These are phyloP conservation scores for Phylloscopus trochiloides DNA, from an alignment of 2,113 vertebrate genomes.

Conservation along the genomic window DNA sequence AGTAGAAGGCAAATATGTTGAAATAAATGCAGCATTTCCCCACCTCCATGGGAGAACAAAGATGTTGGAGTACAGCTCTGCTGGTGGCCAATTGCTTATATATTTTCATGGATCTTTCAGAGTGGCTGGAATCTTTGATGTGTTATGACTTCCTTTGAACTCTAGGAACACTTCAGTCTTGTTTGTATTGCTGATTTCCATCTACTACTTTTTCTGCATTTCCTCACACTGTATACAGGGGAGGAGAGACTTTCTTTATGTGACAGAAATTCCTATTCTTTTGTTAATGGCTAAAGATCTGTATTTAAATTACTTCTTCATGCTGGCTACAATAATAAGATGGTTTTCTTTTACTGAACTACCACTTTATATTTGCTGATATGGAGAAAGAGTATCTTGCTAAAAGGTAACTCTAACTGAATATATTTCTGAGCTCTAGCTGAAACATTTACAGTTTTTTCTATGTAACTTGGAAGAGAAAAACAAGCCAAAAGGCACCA, in stretches of 20 bases:
- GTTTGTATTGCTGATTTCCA: constrained; percentile 15
- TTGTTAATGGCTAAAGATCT: neutral
- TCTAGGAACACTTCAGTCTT: neutral
- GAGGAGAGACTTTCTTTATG: neutral
- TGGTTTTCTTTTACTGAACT: neutral
- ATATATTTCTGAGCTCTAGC: neutral
- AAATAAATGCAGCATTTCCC: neutral
- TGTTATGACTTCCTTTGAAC: constrained; percentile 10
- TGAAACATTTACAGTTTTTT: neutral
- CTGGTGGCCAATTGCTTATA: neutral
- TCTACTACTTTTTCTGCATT: neutral
- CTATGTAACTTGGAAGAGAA: neutral
- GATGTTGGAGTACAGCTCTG: neutral
- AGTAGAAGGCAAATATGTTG: neutral
- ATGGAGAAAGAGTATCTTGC: neutral
- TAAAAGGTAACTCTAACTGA: neutral
- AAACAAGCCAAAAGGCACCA: neutral
- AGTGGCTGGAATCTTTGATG: constrained; percentile 1
- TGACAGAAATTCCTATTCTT: neutral
- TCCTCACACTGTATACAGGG: neutral
- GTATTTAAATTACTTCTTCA: neutral
- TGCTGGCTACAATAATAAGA: neutral
- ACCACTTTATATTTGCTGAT: neutral
- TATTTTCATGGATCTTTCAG: constrained; percentile 6
- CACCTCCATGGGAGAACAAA: constrained; percentile 2